Evolutionary conservation across 2,888 invertebrate species (phyloP).

Genomic region (Xanthia icteritia): DNA sequence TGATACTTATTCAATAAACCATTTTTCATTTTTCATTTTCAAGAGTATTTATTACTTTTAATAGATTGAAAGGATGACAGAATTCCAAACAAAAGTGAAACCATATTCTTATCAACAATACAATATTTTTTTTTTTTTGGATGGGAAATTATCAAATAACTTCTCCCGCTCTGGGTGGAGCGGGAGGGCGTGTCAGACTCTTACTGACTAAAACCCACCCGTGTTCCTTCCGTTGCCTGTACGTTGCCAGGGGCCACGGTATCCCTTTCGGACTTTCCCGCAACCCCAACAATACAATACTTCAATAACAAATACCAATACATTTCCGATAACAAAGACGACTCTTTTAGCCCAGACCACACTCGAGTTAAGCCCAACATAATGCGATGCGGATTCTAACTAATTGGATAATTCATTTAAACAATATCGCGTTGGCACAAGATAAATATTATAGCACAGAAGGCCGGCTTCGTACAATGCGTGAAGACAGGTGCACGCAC

Average conservation of each 20-base stretch:
- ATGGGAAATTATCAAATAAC: too few relatives aligned
- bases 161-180: too few relatives aligned
- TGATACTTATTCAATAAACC: too few relatives aligned
- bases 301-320: constrained; percentile 15
- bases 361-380: constrained; percentile 31
- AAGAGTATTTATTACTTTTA: neutral
- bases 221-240: too few relatives aligned
- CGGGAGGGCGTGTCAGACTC: too few relatives aligned
- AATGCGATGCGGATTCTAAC: constrained; percentile 47
- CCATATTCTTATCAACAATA: neutral
- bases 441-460: neutral
- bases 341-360: neutral
- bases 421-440: constrained; percentile 46
- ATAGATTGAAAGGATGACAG: neutral
- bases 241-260: too few relatives aligned
- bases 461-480: neutral
- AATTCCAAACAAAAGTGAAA: neutral
- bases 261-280: too few relatives aligned
- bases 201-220: too few relatives aligned
- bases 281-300: neutral
- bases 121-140: too few relatives aligned
- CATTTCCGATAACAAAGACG: constrained; percentile 10
- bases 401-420: constrained; percentile 63
- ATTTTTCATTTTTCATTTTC: too few relatives aligned
- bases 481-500: neutral